These are phyloP conservation scores for Colinus virginianus DNA, from an alignment of 2,113 vertebrate genomes.

Conservation along the genomic window DNA sequence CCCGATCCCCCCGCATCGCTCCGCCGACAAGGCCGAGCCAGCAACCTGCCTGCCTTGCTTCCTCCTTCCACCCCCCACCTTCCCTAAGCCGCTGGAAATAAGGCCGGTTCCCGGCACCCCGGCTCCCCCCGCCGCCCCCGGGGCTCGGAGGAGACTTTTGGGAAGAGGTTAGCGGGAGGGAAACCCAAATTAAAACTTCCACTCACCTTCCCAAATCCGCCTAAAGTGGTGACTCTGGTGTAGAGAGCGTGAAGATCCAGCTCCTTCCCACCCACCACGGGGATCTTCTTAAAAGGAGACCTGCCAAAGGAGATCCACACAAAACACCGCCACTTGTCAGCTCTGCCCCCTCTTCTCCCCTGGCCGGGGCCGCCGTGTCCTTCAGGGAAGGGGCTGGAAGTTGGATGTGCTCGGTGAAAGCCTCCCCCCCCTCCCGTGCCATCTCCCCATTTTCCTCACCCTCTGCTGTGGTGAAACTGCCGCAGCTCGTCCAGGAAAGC, in stretches of 20 bases:
- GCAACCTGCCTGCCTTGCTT: slow-evolving; percentile 78
- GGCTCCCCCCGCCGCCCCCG: slow-evolving; percentile 72
- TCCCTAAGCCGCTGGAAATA: slow-evolving; percentile 71
- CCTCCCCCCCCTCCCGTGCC: slow-evolving; percentile 75
- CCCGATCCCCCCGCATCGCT: slow-evolving; percentile 76
- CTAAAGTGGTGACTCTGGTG: slow-evolving; percentile 97
- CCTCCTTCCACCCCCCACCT: slow-evolving; percentile 71
- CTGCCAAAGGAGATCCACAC: slow-evolving; percentile 81
- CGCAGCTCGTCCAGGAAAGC: slow-evolving; percentile 99
- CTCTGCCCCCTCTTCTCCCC: slow-evolving; percentile 74
- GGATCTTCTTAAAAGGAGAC: slow-evolving; percentile 98
- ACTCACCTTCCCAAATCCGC: slow-evolving; percentile 99
- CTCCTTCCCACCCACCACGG: slow-evolving; percentile 97
- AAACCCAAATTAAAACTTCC: slow-evolving; percentile 85
- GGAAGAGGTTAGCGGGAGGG: slow-evolving; percentile 80
- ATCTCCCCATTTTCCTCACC: slow-evolving; percentile 89
- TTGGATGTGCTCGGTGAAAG: slow-evolving; percentile 79
- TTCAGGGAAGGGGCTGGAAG: slow-evolving; percentile 81
- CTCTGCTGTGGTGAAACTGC: slow-evolving; percentile 99
- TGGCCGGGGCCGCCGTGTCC: slow-evolving; percentile 71
- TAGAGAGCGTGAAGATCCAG: slow-evolving; percentile 98
- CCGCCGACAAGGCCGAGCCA: slow-evolving; percentile 88
- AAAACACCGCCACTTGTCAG: slow-evolving; percentile 78
- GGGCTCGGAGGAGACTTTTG: slow-evolving; percentile 80
- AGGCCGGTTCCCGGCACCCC: slow-evolving; percentile 60